Evolutionary conservation across 2,113 vertebrate species (phyloP).

Genomic region (Spermophilus dauricus): DNA sequence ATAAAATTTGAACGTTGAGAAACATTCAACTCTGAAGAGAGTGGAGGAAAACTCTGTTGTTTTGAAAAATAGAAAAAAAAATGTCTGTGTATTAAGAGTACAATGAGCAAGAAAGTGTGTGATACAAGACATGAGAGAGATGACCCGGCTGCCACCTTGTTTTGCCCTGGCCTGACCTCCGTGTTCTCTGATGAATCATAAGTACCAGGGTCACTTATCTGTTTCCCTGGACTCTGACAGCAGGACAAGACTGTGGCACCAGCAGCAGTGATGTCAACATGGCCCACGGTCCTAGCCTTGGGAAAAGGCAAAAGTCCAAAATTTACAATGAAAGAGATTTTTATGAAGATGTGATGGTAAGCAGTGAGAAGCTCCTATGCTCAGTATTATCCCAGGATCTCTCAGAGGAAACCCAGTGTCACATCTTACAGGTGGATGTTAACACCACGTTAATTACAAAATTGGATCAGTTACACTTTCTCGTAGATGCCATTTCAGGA

Average conservation of each 20-base stretch:
- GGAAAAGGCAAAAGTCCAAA: conserved; percentile 94
- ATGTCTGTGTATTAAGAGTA: neutral
- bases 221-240: conserved; percentile 90
- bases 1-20: neutral
- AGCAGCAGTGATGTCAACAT: conserved; percentile 93
- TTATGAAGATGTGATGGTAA: conserved; percentile 96
- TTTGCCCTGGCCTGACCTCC: neutral
- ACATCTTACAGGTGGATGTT: conserved; percentile 94
- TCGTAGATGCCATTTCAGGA: conserved; percentile 93
- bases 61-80: neutral
- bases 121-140: neutral
- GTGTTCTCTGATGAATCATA: neutral
- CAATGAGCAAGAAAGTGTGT: neutral
- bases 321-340: conserved; percentile 94
- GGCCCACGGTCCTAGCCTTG: conserved; percentile 94
- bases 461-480: conserved; percentile 95
- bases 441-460: conserved; percentile 95
- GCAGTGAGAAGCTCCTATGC: conserved; percentile 92
- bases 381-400: conserved; percentile 95
- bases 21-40: neutral
- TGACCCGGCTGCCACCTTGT: neutral
- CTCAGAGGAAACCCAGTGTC: conserved; percentile 94
- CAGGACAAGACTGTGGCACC: conserved; percentile 87
- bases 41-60: neutral
- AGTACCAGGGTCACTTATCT: neutral